Conservation (phyloP, 2,888 invertebrate species). For the Rhorus exstirpatorius region DNA sequence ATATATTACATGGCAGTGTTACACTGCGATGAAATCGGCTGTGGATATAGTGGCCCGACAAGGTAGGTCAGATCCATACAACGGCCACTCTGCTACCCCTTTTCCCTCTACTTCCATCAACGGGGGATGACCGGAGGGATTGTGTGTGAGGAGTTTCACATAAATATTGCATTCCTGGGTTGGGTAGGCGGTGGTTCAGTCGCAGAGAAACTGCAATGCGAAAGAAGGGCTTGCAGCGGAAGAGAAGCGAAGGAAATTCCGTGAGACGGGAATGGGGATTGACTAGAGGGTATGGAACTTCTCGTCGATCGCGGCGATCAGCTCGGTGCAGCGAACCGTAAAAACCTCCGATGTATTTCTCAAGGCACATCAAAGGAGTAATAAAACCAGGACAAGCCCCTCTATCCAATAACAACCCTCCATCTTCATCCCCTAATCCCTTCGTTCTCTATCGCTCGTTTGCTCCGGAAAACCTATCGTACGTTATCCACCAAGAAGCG, state of each 20-base stretch:
- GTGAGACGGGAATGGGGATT: conserved; percentile 3
- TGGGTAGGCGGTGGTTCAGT: background rate
- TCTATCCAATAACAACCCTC: conserved; percentile 32
- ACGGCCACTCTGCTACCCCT: conserved; percentile 25
- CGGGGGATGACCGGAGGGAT: conserved; percentile 25
- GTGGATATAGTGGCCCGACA: background rate
- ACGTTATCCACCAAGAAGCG: background rate
- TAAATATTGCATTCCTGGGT: conserved; percentile 59
- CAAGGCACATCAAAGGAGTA: conserved; percentile 75
- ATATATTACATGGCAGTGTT: background rate
- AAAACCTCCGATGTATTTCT: conserved; percentile 75
- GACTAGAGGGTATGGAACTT: conserved; percentile 13
- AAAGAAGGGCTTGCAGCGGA: conserved; percentile 69
- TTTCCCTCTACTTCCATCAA: background rate
- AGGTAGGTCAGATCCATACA: conserved; percentile 37
- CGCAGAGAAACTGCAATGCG: conserved; percentile 62
- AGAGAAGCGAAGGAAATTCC: conserved; percentile 52
- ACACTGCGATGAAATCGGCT: conserved; percentile 1
- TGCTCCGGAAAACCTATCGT: background rate
- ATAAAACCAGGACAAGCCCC: conserved; percentile 70
- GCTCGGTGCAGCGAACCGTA: conserved; percentile 72
- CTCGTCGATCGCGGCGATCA: conserved; percentile 66
- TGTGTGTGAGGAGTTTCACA: conserved; percentile 39
- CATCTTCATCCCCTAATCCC: background rate
- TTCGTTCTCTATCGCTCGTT: background rate